phyloP scores from a whole-genome alignment of 2,797 vertebrate genomes.

The Neoniphon sammara region DNA sequence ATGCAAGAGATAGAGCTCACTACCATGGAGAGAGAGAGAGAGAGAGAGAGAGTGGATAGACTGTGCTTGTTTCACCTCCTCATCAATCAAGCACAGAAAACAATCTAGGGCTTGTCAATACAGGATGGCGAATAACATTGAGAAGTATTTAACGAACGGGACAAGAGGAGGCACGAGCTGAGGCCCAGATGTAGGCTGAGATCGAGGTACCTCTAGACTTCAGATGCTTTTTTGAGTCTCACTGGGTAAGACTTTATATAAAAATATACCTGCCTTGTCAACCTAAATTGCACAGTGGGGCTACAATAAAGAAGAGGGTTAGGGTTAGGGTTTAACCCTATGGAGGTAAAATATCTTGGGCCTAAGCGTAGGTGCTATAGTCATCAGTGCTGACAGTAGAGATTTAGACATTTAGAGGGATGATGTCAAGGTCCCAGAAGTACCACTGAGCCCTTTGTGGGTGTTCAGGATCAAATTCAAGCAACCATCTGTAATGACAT shows the following conservation, averaged over 20 bases:
- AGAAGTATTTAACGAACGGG: conserved; percentile 62
- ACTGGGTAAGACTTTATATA: conserved; percentile 27
- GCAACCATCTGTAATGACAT: too few relatives aligned
- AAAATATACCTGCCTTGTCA: conserved; percentile 18
- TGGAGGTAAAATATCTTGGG: not conserved
- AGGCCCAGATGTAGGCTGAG: conserved; percentile 31
- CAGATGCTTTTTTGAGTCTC: conserved; percentile 37
- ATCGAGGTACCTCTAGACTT: conserved; percentile 40
- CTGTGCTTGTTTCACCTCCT: conserved; percentile 66
- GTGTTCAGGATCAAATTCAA: not conserved
- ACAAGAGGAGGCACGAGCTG: conserved; percentile 31
- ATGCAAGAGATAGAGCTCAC: conserved; percentile 50
- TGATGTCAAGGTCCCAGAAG: too few relatives aligned
- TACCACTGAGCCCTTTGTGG: not conserved
- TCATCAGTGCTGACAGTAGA: not conserved
- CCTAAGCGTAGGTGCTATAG: not conserved
- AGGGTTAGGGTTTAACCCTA: not conserved
- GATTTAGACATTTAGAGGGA: not conserved
- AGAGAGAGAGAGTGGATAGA: conserved; percentile 40
- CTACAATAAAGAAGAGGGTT: conserved; percentile 24
- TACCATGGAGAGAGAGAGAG: conserved; percentile 19
- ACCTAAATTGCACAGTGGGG: conserved; percentile 33
- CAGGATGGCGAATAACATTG: conserved; percentile 67
- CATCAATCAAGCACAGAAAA: conserved; percentile 81
- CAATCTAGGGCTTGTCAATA: conserved; percentile 79